Evolutionary conservation across 1,140 invertebrate species (phyloP).

Genomic region (Drosophila trapezifrons): DNA sequence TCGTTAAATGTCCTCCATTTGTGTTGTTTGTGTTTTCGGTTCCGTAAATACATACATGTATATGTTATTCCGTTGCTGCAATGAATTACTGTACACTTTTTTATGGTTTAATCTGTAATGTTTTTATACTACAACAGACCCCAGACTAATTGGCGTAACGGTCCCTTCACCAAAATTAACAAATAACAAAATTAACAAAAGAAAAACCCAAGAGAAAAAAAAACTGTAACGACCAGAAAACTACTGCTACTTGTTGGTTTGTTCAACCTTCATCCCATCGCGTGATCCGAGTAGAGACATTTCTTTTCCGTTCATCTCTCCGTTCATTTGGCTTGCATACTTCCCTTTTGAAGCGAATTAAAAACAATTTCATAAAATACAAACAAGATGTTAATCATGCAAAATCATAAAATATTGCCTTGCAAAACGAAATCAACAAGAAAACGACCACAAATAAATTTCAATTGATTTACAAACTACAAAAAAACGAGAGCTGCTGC

Average conservation of each 20-base stretch:
- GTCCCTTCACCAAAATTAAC: conserved; percentile 74
- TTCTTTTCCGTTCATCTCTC: conserved; percentile 59
- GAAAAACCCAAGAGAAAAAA: conserved; percentile 15
- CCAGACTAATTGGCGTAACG: conserved; percentile 78
- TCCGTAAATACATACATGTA: conserved; percentile 13
- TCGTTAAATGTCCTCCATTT: conserved; percentile 40
- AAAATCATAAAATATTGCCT: conserved; percentile 54
- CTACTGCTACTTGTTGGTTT: conserved; percentile 34
- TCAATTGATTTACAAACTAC: conserved; percentile 48
- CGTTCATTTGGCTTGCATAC: conserved; percentile 58
- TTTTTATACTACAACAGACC: conserved; percentile 34
- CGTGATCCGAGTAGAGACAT: conserved; percentile 32
- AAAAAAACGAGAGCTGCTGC: conserved; percentile 18
- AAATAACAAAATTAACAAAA: conserved; percentile 52
- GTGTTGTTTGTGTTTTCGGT: conserved; percentile 30
- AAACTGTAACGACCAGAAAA: conserved; percentile 28
- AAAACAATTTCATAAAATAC: conserved; percentile 47
- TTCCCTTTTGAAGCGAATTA: conserved; percentile 30
- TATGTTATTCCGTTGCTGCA: conserved; percentile 36
- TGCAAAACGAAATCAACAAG: conserved; percentile 31
- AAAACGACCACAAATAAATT: conserved; percentile 36
- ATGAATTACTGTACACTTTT: conserved; percentile 46
- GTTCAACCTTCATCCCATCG: conserved; percentile 17
- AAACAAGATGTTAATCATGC: conserved; percentile 59
- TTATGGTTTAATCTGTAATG: conserved; percentile 40